Base-by-base conservation (phyloP, 2,888 invertebrate genomes). In the Acrobeloides nanus region DNA sequence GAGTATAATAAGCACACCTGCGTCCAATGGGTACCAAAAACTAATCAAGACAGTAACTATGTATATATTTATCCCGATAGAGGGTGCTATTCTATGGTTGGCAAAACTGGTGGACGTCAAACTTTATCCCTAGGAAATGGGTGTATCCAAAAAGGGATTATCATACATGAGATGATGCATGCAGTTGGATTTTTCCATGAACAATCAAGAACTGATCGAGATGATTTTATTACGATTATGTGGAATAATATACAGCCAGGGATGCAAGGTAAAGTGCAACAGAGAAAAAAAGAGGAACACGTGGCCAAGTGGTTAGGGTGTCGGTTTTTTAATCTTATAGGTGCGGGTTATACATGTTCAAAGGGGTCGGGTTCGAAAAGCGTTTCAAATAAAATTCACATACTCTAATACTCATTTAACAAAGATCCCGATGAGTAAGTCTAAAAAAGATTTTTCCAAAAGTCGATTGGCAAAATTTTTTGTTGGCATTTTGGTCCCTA, bases 61-160 rank as follows among this genome's bases (percentile, higher is more conserved):
- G 59, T 72, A n/a, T 64, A 68, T 48, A 72, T 72, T 47, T 58
- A 68, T 45, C 72, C 72, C 15, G 72, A 72, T 37, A 53, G 65
- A 48, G 72, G 72, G 21, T 72, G 72, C 53, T 72, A 72, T 39
- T 72, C 72, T 10, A 68, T 72, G 68, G 71, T 70, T 21, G 51
- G 61, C 6, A 47, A 56, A 39, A 60, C 60, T 8, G 69, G 70
- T 56, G 31, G 68, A 52, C 34, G 64, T 51, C 41, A 71, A 62
- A 51, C 58, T 6, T 49, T 72, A 18, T 69, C 68, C 2, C 57
- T 72, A 12, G 72, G 68, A 1, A 67, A 62, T 7, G 72, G 72
- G 20, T 72, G 72, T 53, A 67, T 72, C 18, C 70, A 72, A 47
- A 71, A 69, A 39, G 72, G 72, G 27, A 71, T 69, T 49, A 70